Base-by-base conservation (phyloP, 2,888 invertebrate genomes). In the Crossocerus cetratus region DNA sequence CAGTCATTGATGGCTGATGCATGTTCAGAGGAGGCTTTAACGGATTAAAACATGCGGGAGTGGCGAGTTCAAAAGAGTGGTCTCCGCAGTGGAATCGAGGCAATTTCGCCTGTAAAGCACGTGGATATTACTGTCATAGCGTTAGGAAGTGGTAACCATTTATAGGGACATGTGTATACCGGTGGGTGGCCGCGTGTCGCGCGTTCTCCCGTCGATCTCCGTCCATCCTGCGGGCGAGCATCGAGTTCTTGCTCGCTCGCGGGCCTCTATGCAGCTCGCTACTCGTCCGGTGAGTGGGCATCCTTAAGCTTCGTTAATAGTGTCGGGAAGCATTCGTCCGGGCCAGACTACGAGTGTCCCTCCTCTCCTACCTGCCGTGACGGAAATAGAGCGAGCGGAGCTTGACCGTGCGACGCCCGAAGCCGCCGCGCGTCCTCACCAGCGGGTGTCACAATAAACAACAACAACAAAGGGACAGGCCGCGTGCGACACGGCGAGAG, bases 161-260 rank as follows among this genome's bases (percentile, higher is more conserved):
- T 82, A 81, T 82, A 81, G 77, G 79, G 74, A 67, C n/a, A n/a
- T n/a, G n/a, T n/a, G n/a, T 69, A 74, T 59, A 5, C 8, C 67
- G 68, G 64, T 57, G 66, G 73, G 72, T n/a, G n/a, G 67, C 67
- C 66, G 63, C 58, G 69, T 53, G 65, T 69, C 64, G 60, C 56
- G 13, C 53, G 49, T 68, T 69, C 69, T 65, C 60, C 32, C 65
- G 56, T 65, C 71, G 32, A 49, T 67, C 67, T 43, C 44, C 57
- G 18, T 44, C 14, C 49, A 49, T 49, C 32, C 32, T 32, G 8
- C 69, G 65, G 55, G 49, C 45, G 67, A 42, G 60, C 20, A 59
- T 67, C 59, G 54, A 60, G 67, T 61, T 68, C 66, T 55, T 56
- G 74, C 66, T 63, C 67, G 22, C 64, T 45, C 16, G 43, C 21